Percentiles rank a stretch among this genome's conserved stretches.
Conservation (phyloP, 2,888 invertebrate genomes). For the Bruchidius siliquastri region DNA sequence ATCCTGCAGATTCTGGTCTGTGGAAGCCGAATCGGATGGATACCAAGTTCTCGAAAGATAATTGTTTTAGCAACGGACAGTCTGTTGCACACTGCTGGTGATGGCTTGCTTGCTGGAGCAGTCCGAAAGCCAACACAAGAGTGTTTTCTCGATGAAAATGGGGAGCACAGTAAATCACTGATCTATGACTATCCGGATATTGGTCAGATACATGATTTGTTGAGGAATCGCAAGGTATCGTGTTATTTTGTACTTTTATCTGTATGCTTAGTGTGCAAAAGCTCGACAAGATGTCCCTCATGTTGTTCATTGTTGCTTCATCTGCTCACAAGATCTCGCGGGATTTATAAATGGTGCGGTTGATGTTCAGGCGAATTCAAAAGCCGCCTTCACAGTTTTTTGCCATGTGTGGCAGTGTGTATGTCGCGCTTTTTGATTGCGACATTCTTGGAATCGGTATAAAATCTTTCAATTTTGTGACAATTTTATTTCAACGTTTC, state of each 20-base stretch:
- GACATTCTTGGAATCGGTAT: too few species aligned
- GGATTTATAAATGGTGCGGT: too few species aligned
- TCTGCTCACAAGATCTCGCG: too few species aligned
- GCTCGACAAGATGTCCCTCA: too few species aligned
- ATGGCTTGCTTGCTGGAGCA: slow-evolving; percentile 64
- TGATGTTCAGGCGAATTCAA: too few species aligned
- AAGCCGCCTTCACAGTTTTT: too few species aligned
- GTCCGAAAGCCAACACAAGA: slow-evolving; percentile 14
- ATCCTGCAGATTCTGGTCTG: slow-evolving; percentile 74
- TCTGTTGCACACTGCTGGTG: slow-evolving; percentile 61
- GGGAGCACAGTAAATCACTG: slow-evolving; percentile 52
- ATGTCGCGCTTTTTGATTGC: too few species aligned
- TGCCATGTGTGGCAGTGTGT: too few species aligned
- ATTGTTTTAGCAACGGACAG: slow-evolving; percentile 34
- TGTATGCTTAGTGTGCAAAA: too few species aligned
- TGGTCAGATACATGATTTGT: slow-evolving; percentile 21
- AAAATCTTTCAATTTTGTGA: too few species aligned
- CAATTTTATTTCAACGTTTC: too few species aligned
- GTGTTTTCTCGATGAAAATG: slow-evolving; percentile 25
- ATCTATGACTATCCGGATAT: slow-evolving; percentile 72
- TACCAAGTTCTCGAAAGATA: slow-evolving; percentile 57
- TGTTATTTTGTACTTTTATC: neutral
- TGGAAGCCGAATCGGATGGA: slow-evolving; percentile 65
- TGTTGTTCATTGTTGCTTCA: too few species aligned
- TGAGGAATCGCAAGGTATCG: slow-evolving; percentile 33